phyloP scores from a whole-genome alignment of 2,113 vertebrate genomes.

The Lepisosteus oculatus region DNA sequence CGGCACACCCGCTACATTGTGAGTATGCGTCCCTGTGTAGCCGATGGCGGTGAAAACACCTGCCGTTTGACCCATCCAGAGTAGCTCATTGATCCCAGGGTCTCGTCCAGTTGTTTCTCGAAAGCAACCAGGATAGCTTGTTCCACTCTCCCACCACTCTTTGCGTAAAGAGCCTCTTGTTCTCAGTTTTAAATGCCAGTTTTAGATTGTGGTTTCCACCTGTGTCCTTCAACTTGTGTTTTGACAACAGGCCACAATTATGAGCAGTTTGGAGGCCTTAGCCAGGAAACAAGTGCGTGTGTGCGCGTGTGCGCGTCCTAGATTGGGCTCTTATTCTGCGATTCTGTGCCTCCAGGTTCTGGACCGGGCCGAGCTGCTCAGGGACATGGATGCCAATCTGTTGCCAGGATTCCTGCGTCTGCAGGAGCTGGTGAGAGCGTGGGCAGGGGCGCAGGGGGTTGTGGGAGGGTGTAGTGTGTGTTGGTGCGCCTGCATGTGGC shows the following conservation, averaged over 20 bases:
- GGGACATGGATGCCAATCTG: conserved; percentile 85
- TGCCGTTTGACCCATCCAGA: no score
- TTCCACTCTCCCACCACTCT: not conserved
- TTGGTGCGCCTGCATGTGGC: no score
- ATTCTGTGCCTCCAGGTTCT: conserved; percentile 70
- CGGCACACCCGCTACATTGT: conserved; percentile 86
- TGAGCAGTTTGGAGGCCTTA: no score
- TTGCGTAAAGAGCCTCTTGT: not conserved
- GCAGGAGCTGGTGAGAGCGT: conserved; percentile 83
- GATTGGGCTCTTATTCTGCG: not conserved
- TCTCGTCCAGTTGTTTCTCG: no score
- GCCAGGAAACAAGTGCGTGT: not conserved
- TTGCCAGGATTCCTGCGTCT: conserved; percentile 89
- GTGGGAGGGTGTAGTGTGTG: no score
- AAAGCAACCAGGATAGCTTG: not conserved
- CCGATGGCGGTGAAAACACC: no score
- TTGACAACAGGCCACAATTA: no score
- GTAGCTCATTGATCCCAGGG: no score
- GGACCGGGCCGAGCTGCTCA: conserved; percentile 87
- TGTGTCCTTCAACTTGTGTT: no score
- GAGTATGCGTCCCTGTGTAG: conserved; percentile 51
- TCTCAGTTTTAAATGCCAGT: no score
- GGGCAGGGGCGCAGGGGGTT: no score
- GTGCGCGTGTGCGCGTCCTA: not conserved
- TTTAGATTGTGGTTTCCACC: no score